Base-by-base conservation (phyloP, 2,113 vertebrate genomes). In the Steatornis caripensis region DNA sequence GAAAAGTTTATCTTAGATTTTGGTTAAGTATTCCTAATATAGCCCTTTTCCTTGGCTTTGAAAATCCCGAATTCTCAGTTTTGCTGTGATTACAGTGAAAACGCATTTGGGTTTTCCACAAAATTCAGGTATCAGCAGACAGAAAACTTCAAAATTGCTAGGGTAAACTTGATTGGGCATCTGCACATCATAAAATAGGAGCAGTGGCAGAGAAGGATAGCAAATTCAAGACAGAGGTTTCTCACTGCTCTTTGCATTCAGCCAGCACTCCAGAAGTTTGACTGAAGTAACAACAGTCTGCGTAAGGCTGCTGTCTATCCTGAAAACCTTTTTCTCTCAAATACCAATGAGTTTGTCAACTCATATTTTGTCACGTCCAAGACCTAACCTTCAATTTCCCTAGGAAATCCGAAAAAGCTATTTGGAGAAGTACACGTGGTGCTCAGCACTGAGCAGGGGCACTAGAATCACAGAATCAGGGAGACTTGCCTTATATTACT, bases 1-100 rank as follows among this genome's bases (percentile, higher is more conserved):
- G 60, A 89, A 92, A 94, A 91, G 45, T 97, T 96, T 89, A 53
- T 86, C 96, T 97, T 68, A 74, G 79, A 71, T 84, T 94, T 96
- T 94, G 39, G 75, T 82, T 81, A 93, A 78, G 72, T 90, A 75
- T 81, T 94, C 88, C 51, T 71, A 90, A 89, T 71, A 78, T 84
- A 95, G 83, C 4, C 27, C 10, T 53, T 90, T 90, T 75, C 48
- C 79, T 87, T 84, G 43, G 23, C 43, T 88, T 84, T 88, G 62
- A 90, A 83, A 91, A 85, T 62, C 36, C 22, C 45, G 64, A 83
- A 58, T 78, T 90, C 60, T 77, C 30, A 21, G 34, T 45, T 93
- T 81, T 90, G 9, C 34, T 71, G 12, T 60, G 55, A 60, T 81
- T 76, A 57, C 34, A 53, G n/a, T 49, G 32, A 94, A 95, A 95